Evolutionary conservation across 1,140 invertebrate species (phyloP).

Genomic region (Macrobrachium nipponense): DNA sequence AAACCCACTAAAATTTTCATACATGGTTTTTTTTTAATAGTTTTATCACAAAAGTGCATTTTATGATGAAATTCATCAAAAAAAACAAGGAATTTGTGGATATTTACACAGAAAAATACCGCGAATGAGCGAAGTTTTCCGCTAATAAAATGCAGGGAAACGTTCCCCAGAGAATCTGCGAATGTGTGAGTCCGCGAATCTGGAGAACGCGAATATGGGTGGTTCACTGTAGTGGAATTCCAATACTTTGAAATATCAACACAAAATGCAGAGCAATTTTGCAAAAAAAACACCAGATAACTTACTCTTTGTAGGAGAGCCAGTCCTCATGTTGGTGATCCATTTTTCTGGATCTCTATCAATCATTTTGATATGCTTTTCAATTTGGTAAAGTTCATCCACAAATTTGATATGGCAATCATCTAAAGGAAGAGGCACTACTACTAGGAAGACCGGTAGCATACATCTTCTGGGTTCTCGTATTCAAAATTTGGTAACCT

Average conservation of each 20-base stretch:
- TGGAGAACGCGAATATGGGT: no score
- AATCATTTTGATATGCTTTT: slow-evolving; percentile 70
- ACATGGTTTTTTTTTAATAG: no score
- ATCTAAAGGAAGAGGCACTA: slow-evolving; percentile 68
- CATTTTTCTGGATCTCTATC: slow-evolving; percentile 67
- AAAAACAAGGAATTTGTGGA: no score
- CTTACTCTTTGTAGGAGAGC: slow-evolving; percentile 48
- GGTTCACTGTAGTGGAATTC: no score
- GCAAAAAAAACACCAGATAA: background rate
- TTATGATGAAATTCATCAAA: no score
- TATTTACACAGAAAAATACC: no score
- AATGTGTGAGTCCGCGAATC: no score
- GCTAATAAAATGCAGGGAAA: no score
- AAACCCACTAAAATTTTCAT: no score
- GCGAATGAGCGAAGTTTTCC: no score
- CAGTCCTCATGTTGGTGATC: slow-evolving; percentile 65
- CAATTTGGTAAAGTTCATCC: slow-evolving; percentile 76
- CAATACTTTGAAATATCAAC: background rate
- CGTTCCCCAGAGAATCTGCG: no score
- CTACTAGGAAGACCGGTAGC: slow-evolving; percentile 68
- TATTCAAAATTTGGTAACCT: slow-evolving; percentile 61
- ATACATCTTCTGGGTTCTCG: slow-evolving; percentile 64
- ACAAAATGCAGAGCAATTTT: background rate
- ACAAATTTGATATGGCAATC: slow-evolving; percentile 73
- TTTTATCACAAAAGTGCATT: no score